Evolutionary conservation across 2,113 vertebrate genomes (phyloP), one percentile per base, ranked within the genome.

Genomic region (Tapirus terrestris): DNA sequence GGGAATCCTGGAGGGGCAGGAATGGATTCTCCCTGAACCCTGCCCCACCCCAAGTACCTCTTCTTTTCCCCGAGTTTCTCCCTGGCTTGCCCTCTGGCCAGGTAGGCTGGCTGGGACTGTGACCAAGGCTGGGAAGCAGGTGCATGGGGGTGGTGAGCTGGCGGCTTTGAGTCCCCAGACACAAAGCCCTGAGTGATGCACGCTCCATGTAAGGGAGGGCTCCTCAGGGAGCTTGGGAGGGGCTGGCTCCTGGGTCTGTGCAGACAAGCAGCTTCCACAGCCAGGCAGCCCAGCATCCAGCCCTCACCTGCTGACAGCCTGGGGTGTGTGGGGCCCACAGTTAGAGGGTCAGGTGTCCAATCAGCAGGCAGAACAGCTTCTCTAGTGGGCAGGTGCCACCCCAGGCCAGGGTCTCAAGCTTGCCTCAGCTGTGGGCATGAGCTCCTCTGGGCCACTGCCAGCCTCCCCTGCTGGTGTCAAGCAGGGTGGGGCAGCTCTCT

Each of bases 141-240:
- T 73, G 33, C 14, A 11, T 48, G 21, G 80, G 73, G 18, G 76
- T 14, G 3, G 23, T 17, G 60, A 92, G 89, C 72, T 96, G 67
- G 73, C 53, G 18, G 11, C n/a, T 61, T 86, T 68, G 63, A 70
- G 67, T 98, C 91, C 95, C 89, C 33, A 93, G 96, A 33, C 63
- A 89, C 93, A 48, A 17, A 82, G 85, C 90, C 77, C 73, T 86
- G 84, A 94, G 94, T 58, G 75, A 17, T 10, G 60, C 36, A 51
- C 2, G 31, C 51, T 94, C 92, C 60, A 0, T 61, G 79, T 31
- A 97, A 95, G 73, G 92, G 29, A 89, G 45, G 25, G 31, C 72
- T 96, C 95, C 96, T 48, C 2, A 33, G 97, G 65, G 97, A 96
- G 53, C 63, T 93, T 72, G 91, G 89, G 8, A 43, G 14, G 36